phyloP scores from a whole-genome alignment of 2,797 vertebrate genomes.

The Esox masquinongy region DNA sequence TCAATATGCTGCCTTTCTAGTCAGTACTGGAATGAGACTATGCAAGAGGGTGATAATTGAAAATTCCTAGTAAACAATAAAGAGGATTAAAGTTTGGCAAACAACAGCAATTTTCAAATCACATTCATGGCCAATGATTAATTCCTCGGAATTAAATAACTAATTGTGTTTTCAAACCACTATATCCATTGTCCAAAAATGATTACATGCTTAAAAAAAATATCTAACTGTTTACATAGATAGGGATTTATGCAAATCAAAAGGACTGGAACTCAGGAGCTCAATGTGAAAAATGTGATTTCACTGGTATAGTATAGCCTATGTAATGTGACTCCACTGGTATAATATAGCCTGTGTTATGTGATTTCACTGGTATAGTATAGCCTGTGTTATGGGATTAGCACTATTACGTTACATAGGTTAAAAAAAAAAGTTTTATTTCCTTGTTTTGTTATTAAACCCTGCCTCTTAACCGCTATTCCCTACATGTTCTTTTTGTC shows the following conservation, averaged over 20 bases:
- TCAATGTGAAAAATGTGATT: conserved; percentile 1
- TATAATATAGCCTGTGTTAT: too few species aligned
- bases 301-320: neutral
- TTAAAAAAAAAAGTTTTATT: neutral
- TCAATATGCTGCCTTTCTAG: conserved; percentile 24
- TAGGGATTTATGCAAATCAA: neutral
- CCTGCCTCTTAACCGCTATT: neutral
- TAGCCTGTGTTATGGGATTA: neutral
- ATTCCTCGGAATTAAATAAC: conserved; percentile 24
- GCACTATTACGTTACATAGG: neutral
- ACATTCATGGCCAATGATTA: conserved; percentile 46
- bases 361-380: too few species aligned
- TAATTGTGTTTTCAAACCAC: conserved; percentile 21
- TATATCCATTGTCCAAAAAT: conserved; percentile 16
- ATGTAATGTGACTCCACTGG: neutral
- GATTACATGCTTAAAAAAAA: conserved; percentile 4
- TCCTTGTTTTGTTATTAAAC: neutral
- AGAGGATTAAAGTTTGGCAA: conserved; percentile 50
- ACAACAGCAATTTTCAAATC: conserved; percentile 19
- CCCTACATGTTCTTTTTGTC: neutral
- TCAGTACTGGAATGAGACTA: conserved; percentile 10
- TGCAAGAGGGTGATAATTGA: conserved; percentile 31
- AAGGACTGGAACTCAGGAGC: neutral
- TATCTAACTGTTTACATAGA: neutral
- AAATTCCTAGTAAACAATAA: conserved; percentile 42